Conservation (phyloP, 2,888 invertebrate species). For the Melikaiella ostensackeni region DNA sequence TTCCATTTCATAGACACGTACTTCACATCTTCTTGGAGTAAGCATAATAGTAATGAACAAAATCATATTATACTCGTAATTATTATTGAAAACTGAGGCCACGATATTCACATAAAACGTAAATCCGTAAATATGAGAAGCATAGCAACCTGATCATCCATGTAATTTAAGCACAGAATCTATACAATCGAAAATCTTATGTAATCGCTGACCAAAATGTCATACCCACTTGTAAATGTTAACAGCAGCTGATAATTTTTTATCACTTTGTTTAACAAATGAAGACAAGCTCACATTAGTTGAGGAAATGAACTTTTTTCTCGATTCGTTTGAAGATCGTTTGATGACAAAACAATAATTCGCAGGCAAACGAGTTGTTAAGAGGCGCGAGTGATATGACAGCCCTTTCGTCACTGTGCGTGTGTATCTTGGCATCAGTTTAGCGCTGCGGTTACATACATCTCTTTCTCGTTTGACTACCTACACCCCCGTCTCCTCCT, state of each 20-base stretch:
- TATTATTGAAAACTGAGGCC: neutral
- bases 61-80: neutral
- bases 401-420: conserved; percentile 10
- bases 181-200: neutral
- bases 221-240: neutral
- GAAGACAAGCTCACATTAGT: neutral
- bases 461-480: conserved; percentile 50
- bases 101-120: neutral
- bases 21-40: too few relatives aligned
- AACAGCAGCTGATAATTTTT: neutral
- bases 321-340: neutral
- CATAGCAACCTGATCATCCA: neutral
- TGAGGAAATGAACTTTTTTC: neutral
- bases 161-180: neutral
- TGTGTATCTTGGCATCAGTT: conserved; percentile 49
- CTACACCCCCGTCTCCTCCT: conserved; percentile 50
- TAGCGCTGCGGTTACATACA: conserved; percentile 45
- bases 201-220: neutral
- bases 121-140: neutral
- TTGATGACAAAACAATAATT: neutral
- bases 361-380: conserved; percentile 13
- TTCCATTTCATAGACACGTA: too few relatives aligned
- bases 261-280: neutral
- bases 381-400: neutral
- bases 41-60: neutral